Conservation (phyloP, 2,888 invertebrate species). For the Colostygia pectinataria region DNA sequence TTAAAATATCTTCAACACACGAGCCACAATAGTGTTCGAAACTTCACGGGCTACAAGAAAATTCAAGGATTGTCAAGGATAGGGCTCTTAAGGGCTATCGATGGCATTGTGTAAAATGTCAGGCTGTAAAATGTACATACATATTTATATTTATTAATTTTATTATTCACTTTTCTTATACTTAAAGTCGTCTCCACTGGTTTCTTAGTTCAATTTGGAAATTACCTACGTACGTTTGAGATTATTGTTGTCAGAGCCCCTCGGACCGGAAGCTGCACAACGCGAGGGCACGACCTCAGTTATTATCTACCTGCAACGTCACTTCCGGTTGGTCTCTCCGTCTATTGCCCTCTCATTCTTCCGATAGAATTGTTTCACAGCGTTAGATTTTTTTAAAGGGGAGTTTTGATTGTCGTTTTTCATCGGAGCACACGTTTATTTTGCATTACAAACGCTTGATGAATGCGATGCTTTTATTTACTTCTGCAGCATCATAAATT, state of each 20-base stretch:
- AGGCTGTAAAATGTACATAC: too few species aligned
- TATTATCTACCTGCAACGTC: slow-evolving; percentile 78
- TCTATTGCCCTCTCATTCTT: slow-evolving; percentile 40
- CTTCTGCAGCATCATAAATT: too few species aligned
- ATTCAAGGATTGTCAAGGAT: too few species aligned
- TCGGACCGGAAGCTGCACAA: slow-evolving; percentile 71
- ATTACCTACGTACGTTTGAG: slow-evolving; percentile 75
- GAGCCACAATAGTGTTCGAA: too few species aligned
- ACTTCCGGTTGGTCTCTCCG: slow-evolving; percentile 63
- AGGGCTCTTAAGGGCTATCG: too few species aligned
- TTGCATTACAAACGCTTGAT: neutral
- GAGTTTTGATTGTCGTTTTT: slow-evolving; percentile 32
- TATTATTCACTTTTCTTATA: neutral
- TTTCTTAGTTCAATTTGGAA: slow-evolving; percentile 59
- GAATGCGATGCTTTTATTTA: neutral
- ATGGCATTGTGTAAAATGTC: too few species aligned
- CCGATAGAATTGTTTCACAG: slow-evolving; percentile 37
- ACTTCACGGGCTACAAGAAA: too few species aligned
- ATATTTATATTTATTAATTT: neutral
- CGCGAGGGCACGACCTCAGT: slow-evolving; percentile 59
- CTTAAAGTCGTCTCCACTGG: slow-evolving; percentile 41
- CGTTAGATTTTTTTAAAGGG: slow-evolving; percentile 49
- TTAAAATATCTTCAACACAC: too few species aligned
- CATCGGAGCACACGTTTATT: slow-evolving; percentile 26
- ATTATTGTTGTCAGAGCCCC: slow-evolving; percentile 69